Evolutionary conservation across 2,113 vertebrate species (phyloP).

Genomic region (Dipodomys ordii): DNA sequence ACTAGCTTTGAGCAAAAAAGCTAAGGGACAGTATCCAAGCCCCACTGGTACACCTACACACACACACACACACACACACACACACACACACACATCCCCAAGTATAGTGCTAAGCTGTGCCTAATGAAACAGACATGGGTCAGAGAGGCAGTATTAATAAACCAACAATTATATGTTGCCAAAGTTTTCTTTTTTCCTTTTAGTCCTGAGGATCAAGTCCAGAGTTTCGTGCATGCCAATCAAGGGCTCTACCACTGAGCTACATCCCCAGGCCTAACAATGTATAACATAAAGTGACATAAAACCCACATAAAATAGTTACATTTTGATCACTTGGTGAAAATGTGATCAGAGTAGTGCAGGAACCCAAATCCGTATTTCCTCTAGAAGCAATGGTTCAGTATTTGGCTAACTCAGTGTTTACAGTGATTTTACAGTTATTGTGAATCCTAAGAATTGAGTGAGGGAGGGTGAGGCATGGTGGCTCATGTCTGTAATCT

Average conservation of each 20-base stretch:
- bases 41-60: too few species aligned
- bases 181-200: not conserved
- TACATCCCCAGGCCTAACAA: not conserved
- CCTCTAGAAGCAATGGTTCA: not conserved
- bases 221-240: accelerated
- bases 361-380: not conserved
- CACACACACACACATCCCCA: too few species aligned
- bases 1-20: too few species aligned
- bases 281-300: not conserved
- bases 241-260: not conserved
- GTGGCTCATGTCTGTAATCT: too few species aligned
- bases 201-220: too few species aligned
- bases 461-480: too few species aligned
- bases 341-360: not conserved
- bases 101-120: not conserved
- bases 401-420: not conserved
- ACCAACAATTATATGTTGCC: not conserved
- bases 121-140: not conserved
- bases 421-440: not conserved
- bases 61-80: too few species aligned
- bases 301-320: not conserved
- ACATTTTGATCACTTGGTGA: not conserved
- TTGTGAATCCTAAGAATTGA: not conserved
- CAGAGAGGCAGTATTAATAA: not conserved
- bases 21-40: too few species aligned